phyloP scores from a whole-genome alignment of 2,113 vertebrate genomes.

The Protobothrops mucrosquamatus region DNA sequence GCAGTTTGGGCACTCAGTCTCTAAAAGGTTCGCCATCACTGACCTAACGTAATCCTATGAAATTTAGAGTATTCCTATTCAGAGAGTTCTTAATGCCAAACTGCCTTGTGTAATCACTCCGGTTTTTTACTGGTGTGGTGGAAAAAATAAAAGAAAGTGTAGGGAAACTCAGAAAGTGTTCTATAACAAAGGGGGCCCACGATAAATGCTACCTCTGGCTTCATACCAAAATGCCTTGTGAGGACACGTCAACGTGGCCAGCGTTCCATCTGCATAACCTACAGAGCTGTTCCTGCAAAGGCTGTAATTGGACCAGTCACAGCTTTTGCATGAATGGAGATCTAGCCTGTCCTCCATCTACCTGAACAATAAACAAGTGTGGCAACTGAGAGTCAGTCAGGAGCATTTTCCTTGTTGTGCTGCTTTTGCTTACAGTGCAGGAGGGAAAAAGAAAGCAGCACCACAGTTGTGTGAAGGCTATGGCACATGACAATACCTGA shows the following conservation, averaged over 20 bases:
- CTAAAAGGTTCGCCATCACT: no score
- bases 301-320: neutral
- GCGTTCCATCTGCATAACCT: neutral
- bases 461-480: neutral
- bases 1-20: no score
- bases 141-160: neutral
- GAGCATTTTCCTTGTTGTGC: neutral
- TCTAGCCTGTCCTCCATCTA: neutral
- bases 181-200: neutral
- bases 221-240: neutral
- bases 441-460: neutral
- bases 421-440: neutral
- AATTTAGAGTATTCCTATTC: neutral
- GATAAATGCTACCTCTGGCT: neutral
- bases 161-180: neutral
- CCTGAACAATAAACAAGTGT: neutral
- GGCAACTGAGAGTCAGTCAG: neutral
- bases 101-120: neutral
- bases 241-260: neutral
- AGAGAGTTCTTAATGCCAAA: neutral
- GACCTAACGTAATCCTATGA: neutral
- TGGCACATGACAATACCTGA: neutral
- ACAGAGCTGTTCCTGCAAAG: neutral
- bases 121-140: neutral
- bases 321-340: neutral